A percentile compares a stretch with the other conserved stretches of the same genome.
These are phyloP conservation scores for Phrixothrix hirtus DNA, from an alignment of 2,888 invertebrate genomes.

Conservation along the genomic window DNA sequence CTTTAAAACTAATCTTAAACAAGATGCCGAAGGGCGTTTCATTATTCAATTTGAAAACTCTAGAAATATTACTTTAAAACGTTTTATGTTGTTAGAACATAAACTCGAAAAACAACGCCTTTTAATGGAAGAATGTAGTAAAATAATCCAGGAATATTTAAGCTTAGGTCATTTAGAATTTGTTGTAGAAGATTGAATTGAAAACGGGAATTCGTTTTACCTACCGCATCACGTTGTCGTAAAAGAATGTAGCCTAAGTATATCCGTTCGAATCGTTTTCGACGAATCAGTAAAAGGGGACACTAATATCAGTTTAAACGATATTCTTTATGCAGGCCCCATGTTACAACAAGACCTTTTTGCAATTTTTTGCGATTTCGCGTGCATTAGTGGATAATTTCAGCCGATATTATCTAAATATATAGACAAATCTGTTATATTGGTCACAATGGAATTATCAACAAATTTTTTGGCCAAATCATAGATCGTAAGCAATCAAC, in stretches of 20 bases:
- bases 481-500: background rate
- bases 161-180: background rate
- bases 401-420: constrained; percentile 1
- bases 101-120: too few relatives aligned
- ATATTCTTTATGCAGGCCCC: background rate
- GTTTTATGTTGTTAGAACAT: too few relatives aligned
- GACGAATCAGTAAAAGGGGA: background rate
- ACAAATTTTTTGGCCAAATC: background rate
- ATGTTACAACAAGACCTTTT: constrained; percentile 3
- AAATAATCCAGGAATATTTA: background rate
- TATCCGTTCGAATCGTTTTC: too few relatives aligned
- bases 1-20: too few relatives aligned
- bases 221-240: background rate
- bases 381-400: background rate
- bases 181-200: background rate
- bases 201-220: too few relatives aligned
- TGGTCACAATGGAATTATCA: background rate
- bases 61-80: too few relatives aligned
- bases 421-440: background rate
- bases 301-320: background rate
- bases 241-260: too few relatives aligned
- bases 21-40: too few relatives aligned
- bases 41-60: too few relatives aligned
- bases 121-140: too few relatives aligned
- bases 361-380: background rate